Base-by-base conservation (phyloP, 2,797 vertebrate genomes). In the Urophycis tenuis region DNA sequence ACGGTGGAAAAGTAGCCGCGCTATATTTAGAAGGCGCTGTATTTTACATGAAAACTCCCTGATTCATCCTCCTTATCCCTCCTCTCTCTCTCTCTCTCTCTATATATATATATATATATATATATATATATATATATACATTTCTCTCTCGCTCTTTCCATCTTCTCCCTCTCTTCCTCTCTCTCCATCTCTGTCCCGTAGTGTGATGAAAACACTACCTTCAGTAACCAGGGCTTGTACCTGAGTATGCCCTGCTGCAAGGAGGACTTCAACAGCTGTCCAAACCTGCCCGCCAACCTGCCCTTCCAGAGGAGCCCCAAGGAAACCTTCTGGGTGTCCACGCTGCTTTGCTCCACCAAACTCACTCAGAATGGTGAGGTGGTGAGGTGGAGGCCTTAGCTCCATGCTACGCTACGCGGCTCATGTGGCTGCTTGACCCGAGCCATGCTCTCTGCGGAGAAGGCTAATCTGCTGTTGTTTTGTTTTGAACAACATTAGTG, bases 181-280 rank as follows among this genome's bases (percentile, higher is more conserved):
- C 12, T 15, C 71, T 1, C 15, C 6, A n/a, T 29, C 0, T 45
- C 70, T 14, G 77, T 36, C 17, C 53, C 35, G 0, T 83, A 99
- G 98, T 99, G 98, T 83, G 98, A 99, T 79, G 98, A 99, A 88
- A 99, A 97, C 69, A 95, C 96, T 89, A 98, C 97, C 0, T 99
- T 99, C 88, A 98, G 96, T 89, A 99, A 99, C 87, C 97, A 99
- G 7, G 97, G 96, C 0, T 92, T 98, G 25, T 99, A 99, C 91
- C 92, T 99, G 90, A 97, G 97, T 79, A 92, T 99, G 75, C 97
- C 98, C 71, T 99, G 97, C 92, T 99, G 96, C 88, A 99, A 98
- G 84, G 98, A 99, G 74, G 98, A 99, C 89, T 97, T 96, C 88
- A 98, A 95, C 7, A 96, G 98, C 90, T 99, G 97, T 82, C 95